Base-by-base conservation (phyloP, 2,888 invertebrate genomes). In the Limenitis camilla region DNA sequence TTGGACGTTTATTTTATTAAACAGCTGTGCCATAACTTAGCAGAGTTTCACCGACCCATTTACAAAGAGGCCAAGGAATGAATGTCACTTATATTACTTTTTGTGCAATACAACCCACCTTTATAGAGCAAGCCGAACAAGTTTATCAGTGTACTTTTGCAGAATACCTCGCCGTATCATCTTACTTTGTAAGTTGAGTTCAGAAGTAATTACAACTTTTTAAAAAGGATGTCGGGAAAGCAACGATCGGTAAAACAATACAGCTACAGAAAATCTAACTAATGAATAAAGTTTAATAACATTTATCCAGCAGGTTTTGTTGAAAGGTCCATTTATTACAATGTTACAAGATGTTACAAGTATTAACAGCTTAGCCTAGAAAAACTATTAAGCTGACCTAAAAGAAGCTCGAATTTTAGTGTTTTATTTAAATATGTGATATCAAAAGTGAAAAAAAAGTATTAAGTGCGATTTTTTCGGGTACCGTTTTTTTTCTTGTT, bases 1-100 rank as follows among this genome's bases (percentile, higher is more conserved):
- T 61, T 56, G 51, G 64, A 62, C 63, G 64, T 63, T 62, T 60
- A 66, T 67, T 72, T 71, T 72, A 75, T 76, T 72, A 74, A 74
- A 74, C 69, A 71, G 67, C 66, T 60, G 63, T 69, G 65, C 66
- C 68, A 64, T 61, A 61, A 58, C 63, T 70, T 63, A 47, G 46
- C 61, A 58, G 57, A 69, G 64, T 68, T 67, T 62, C 63, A 60
- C 59, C 64, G 68, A 67, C 70, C 72, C 69, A 68, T 67, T 69
- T 73, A 65, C 59, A 53, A 54, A 62, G 61, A 56, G 52, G 57
- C 58, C 53, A 59, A 60, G 59, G 56, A 63, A 61, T 59, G 46
- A 63, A 60, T 60, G 63, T 61, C 58, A 59, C 61, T 63, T 62
- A 40, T 57, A 53, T 57, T 61, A 57, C 60, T 59, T 60, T 61